Percentiles rank a stretch among this genome's conserved stretches.
These are phyloP conservation scores for Poeciliopsis paucimaculata DNA, from an alignment of 2,797 vertebrate species.

Conservation along the genomic window DNA sequence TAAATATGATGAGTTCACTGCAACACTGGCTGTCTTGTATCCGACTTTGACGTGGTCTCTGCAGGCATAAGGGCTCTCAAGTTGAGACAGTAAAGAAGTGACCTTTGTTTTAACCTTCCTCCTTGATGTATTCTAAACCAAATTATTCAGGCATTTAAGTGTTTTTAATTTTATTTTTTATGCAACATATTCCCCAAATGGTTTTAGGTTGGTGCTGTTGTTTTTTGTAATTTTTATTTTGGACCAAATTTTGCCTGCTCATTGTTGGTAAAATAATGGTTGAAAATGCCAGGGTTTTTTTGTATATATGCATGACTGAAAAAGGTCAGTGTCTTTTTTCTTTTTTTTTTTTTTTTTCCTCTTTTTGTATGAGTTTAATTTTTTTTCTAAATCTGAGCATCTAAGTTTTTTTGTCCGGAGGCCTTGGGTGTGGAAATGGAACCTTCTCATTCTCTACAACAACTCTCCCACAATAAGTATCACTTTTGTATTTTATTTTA, in stretches of 20 bases:
- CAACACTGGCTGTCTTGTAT: constrained; percentile 13
- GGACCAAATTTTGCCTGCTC: constrained; percentile 59
- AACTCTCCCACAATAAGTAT: constrained; percentile 47
- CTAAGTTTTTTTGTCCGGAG: constrained; percentile 27
- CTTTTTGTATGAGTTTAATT: neutral
- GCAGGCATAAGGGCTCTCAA: constrained; percentile 47
- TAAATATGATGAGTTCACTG: constrained; percentile 22
- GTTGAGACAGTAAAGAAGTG: constrained; percentile 33
- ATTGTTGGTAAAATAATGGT: constrained; percentile 56
- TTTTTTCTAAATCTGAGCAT: constrained; percentile 30
- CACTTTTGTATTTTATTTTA: constrained; percentile 52
- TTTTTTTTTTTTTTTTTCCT: neutral
- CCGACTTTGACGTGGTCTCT: constrained; percentile 20
- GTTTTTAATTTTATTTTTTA: constrained; percentile 24
- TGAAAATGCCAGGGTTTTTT: constrained; percentile 33
- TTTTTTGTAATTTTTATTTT: constrained; percentile 53
- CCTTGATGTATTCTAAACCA: constrained; percentile 32
- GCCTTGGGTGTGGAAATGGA: constrained; percentile 34
- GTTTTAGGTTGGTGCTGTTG: constrained; percentile 48
- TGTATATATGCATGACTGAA: constrained; percentile 37
- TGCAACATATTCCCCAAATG: neutral
- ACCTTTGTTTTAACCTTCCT: constrained; percentile 35
- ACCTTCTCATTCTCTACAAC: constrained; percentile 34
- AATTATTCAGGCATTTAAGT: constrained; percentile 52
- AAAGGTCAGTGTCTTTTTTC: neutral